These are phyloP conservation scores for Scylla paramamosain DNA, from an alignment of 1,140 invertebrate species.

Conservation along the genomic window DNA sequence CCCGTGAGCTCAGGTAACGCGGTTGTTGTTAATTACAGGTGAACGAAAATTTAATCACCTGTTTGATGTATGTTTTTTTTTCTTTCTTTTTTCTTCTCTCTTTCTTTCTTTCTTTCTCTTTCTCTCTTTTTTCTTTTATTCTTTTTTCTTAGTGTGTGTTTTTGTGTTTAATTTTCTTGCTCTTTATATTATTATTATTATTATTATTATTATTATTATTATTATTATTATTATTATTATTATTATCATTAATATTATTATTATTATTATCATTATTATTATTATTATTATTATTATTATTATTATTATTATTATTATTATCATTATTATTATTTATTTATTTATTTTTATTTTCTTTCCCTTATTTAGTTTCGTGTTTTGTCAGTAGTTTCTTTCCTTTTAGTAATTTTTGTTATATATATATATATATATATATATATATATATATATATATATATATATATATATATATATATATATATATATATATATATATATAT, in stretches of 20 bases:
- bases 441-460: not conserved
- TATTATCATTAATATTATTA: no score
- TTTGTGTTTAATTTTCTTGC: not conserved
- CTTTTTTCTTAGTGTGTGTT: not conserved
- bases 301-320: no score
- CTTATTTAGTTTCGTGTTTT: no score
- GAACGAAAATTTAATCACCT: not conserved
- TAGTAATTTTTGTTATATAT: not conserved
- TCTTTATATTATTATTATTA: no score
- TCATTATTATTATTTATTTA: no score
- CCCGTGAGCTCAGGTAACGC: no score
- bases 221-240: no score
- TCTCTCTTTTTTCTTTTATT: not conserved
- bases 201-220: no score
- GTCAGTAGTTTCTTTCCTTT: not conserved
- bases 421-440: not conserved
- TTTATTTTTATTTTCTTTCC: no score
- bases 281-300: no score
- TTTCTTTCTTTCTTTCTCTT: not conserved
- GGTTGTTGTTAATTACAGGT: not conserved
- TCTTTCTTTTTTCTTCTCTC: not conserved
- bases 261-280: no score
- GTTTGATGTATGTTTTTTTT: not conserved
- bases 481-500: not conserved
- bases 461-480: not conserved